These are phyloP conservation scores for Remorina albescens DNA, from an alignment of 2,797 vertebrate genomes.

Conservation along the genomic window DNA sequence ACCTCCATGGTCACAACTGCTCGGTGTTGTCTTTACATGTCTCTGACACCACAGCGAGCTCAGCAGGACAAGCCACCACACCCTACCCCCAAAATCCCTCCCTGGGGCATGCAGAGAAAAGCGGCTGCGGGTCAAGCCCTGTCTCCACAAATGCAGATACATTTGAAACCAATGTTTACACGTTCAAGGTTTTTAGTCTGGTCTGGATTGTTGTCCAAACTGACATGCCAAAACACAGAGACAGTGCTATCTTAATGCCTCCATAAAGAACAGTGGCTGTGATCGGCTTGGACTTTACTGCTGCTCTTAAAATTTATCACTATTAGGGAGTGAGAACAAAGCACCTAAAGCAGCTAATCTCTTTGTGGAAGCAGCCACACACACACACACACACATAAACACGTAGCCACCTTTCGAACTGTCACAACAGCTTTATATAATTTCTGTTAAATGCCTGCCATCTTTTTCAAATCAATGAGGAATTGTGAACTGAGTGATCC, in stretches of 20 bases:
- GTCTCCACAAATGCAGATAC: not conserved
- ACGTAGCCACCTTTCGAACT: not conserved
- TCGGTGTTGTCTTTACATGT: conserved; percentile 75
- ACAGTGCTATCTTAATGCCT: not conserved
- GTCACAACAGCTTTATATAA: not conserved
- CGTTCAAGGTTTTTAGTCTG: not conserved
- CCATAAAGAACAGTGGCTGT: not conserved
- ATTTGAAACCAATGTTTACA: not conserved
- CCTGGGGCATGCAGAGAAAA: conserved; percentile 25
- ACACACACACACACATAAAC: not conserved
- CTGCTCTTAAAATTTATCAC: not conserved
- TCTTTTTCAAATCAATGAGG: not conserved
- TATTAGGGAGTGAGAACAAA: not conserved
- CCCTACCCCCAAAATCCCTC: conserved; percentile 35
- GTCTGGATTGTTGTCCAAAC: not conserved
- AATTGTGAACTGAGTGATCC: not conserved
- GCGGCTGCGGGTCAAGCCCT: conserved; percentile 5
- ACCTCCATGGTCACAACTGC: conserved; percentile 71
- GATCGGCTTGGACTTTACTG: not conserved
- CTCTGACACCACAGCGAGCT: conserved; percentile 63
- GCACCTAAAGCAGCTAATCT: not conserved
- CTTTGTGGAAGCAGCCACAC: not conserved
- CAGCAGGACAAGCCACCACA: conserved; percentile 39
- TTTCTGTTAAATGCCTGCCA: conserved; percentile 8
- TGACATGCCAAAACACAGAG: not conserved